Evolutionary conservation across 1,140 invertebrate species (phyloP).

Genomic region (Heliconius hermathena): DNA sequence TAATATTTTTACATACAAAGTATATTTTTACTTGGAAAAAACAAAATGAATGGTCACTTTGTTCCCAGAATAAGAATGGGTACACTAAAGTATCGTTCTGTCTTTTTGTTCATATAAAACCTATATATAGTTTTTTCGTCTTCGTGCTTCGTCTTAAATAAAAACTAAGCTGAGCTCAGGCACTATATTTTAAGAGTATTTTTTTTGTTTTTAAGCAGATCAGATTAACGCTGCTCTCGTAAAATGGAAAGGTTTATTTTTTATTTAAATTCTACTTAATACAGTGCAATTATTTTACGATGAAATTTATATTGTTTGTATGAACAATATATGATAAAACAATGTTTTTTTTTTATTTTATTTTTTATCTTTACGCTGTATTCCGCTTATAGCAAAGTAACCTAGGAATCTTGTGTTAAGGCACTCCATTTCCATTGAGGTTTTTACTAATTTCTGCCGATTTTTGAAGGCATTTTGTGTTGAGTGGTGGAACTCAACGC

Average conservation of each 20-base stretch:
- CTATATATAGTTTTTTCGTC: neutral
- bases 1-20: neutral
- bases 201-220: neutral
- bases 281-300: too few species aligned
- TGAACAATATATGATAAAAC: too few species aligned
- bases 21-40: neutral
- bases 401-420: too few species aligned
- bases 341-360: too few species aligned
- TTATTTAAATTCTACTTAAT: neutral
- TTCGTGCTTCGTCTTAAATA: neutral
- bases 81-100: neutral
- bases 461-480: too few species aligned
- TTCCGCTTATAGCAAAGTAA: too few species aligned
- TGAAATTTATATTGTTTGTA: too few species aligned
- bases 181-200: neutral
- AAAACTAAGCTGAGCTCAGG: neutral
- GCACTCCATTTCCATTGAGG: too few species aligned
- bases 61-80: neutral
- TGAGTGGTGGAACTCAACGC: neutral
- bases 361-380: too few species aligned
- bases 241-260: neutral
- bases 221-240: neutral
- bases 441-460: too few species aligned
- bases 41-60: conserved; percentile 2
- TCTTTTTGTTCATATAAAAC: neutral